A percentile compares a stretch with the other conserved stretches of the same genome.
phyloP scores from a whole-genome alignment of 2,113 vertebrate genomes.

The Panurus biarmicus region DNA sequence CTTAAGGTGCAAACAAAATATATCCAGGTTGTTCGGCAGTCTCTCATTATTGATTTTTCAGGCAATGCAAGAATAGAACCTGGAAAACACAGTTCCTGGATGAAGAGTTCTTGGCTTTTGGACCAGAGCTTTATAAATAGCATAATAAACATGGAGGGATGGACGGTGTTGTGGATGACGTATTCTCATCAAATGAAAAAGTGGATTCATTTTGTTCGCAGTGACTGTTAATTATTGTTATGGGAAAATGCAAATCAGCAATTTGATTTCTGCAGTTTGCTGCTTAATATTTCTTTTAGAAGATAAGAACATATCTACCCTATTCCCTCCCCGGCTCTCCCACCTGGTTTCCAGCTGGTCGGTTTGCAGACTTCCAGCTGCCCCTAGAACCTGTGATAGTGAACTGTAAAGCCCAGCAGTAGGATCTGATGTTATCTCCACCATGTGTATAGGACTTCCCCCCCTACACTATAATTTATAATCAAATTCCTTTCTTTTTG shows the following conservation, averaged over 20 bases:
- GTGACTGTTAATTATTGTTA: neutral
- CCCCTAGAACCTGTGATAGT: neutral
- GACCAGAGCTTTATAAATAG: neutral
- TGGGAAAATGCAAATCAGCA: neutral
- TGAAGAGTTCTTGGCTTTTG: neutral
- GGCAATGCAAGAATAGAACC: neutral
- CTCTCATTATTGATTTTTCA: neutral
- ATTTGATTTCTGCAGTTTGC: neutral
- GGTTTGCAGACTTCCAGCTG: neutral
- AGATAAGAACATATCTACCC: neutral
- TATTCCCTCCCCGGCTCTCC: neutral
- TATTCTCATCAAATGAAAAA: neutral
- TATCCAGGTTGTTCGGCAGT: neutral
- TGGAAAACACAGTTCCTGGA: neutral
- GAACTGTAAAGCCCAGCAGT: neutral
- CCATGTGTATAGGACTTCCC: fast-evolving
- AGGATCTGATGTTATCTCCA: neutral
- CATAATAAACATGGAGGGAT: neutral
- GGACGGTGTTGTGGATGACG: neutral
- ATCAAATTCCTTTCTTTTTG: neutral
- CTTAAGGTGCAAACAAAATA: neutral
- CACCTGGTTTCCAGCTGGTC: neutral
- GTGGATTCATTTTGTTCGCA: neutral
- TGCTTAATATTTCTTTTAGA: neutral
- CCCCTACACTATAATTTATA: neutral